Evolutionary conservation across 2,888 invertebrate species (phyloP).

Genomic region (Desoria tigrina): DNA sequence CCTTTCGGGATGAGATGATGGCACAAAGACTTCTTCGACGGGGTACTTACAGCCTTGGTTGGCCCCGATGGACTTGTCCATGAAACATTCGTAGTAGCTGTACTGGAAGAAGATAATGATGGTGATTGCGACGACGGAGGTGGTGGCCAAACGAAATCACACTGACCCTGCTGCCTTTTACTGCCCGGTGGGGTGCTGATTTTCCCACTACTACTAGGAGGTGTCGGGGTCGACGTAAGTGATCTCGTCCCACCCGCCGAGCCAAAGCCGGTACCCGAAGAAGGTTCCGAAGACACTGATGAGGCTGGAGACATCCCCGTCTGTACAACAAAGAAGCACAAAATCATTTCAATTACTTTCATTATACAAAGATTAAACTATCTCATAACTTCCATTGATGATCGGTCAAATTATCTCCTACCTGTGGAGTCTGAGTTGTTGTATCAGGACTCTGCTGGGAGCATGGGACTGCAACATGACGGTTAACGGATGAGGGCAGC

Average conservation of each 20-base stretch:
- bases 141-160: slow-evolving; percentile 45
- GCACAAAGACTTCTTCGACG: slow-evolving; percentile 37
- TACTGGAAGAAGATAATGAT: slow-evolving; percentile 32
- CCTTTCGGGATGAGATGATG: slow-evolving; percentile 43
- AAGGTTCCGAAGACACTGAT: slow-evolving; percentile 49
- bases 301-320: slow-evolving; percentile 53
- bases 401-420: slow-evolving; percentile 18
- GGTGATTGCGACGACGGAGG: slow-evolving; percentile 18
- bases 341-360: neutral
- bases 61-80: slow-evolving; percentile 56
- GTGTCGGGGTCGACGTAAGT: slow-evolving; percentile 46
- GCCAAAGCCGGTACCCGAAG: slow-evolving; percentile 27
- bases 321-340: slow-evolving; percentile 31
- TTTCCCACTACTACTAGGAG: slow-evolving; percentile 29
- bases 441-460: slow-evolving; percentile 53
- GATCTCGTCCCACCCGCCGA: slow-evolving; percentile 31
- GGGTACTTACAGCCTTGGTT: slow-evolving; percentile 53
- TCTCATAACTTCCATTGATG: slow-evolving; percentile 13
- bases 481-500: slow-evolving; percentile 28
- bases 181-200: slow-evolving; percentile 23
- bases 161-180: slow-evolving; percentile 39
- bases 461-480: slow-evolving; percentile 51
- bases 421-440: slow-evolving; percentile 53
- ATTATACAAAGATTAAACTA: slow-evolving; percentile 17
- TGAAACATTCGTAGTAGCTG: slow-evolving; percentile 54